Base-by-base conservation (phyloP, 23 tunicate species). In the Styela clava region DNA sequence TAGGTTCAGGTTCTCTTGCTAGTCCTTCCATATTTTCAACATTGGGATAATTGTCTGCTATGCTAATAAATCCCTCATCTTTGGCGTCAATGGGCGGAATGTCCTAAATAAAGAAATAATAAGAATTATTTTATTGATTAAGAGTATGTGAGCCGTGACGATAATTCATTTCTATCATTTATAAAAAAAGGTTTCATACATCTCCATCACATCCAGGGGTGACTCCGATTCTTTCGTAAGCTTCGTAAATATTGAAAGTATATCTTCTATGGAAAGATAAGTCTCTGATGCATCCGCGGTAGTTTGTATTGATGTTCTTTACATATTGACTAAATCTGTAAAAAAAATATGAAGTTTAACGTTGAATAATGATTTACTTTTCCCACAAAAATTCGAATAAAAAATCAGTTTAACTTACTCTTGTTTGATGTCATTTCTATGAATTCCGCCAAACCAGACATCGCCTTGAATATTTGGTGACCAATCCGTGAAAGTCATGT, bases 361-460 rank as follows among this genome's bases (percentile, higher is more conserved):
- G 16, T 33, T 33, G 56, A 44, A 44, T 12, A 44, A 44, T 44
- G 56, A n/a, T n/a, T n/a, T n/a, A n/a, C n/a, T n/a, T n/a, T n/a
- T n/a, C n/a, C n/a, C n/a, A n/a, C n/a, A n/a, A n/a, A n/a, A n/a
- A n/a, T n/a, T n/a, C n/a, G 32, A 73, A 16, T 23, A 24, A 30
- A n/a, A 79, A 65, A 64, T 68, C 19, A 79, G 0, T n/a, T 23
- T n/a, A 30, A 78, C 86, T 87, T 87, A 92, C 97, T 52, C 80
- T 23, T 82, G 83, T 36, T 74, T 51, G 69, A 80, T 62, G 64
- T 92, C 88, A 29, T 35, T 30, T 3, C 67, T 28, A 83, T 86
- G 86, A 56, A 81, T 52, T 52, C 97, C 97, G 31, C 97, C 97
- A 51, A 92, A 20, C 88, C 88, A 92, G 27, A 87, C 52, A 52